Conservation (phyloP, 2,113 vertebrate species). For the Mesoclemmys tuberculata region DNA sequence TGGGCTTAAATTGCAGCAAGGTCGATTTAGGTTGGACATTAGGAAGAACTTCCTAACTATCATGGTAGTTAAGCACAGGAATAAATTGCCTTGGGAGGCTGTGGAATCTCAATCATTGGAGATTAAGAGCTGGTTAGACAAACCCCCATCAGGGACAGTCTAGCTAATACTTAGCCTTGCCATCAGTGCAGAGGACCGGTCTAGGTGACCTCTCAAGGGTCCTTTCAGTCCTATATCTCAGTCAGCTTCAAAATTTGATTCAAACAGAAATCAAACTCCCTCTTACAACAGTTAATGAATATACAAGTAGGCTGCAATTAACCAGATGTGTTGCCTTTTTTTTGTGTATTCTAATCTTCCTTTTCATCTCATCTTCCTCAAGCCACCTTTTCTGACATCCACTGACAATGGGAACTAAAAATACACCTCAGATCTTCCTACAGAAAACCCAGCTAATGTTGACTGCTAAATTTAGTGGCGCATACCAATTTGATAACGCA, state of each 20-base stretch:
- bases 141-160: no score
- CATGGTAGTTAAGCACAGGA: no score
- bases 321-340: background rate
- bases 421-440: slow-evolving; percentile 16
- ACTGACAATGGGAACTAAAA: slow-evolving; percentile 38
- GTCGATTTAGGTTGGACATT: no score
- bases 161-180: no score
- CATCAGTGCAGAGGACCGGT: no score
- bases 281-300: slow-evolving; percentile 24
- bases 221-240: background rate
- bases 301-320: slow-evolving; percentile 18
- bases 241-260: background rate
- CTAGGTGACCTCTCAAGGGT: no score
- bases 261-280: background rate
- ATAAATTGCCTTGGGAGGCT: no score
- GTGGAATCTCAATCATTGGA: no score
- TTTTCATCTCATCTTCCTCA: slow-evolving; percentile 39
- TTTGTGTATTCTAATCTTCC: background rate
- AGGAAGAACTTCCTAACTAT: no score
- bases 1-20: no score
- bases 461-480: slow-evolving; percentile 17
- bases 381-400: slow-evolving; percentile 41
- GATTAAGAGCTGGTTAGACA: no score
- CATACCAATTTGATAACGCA: slow-evolving; percentile 28
- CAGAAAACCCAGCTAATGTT: background rate